Percentiles rank a stretch among this genome's conserved stretches.
These are phyloP conservation scores for Eilema griseolum DNA, from an alignment of 2,888 invertebrate species.

Conservation along the genomic window DNA sequence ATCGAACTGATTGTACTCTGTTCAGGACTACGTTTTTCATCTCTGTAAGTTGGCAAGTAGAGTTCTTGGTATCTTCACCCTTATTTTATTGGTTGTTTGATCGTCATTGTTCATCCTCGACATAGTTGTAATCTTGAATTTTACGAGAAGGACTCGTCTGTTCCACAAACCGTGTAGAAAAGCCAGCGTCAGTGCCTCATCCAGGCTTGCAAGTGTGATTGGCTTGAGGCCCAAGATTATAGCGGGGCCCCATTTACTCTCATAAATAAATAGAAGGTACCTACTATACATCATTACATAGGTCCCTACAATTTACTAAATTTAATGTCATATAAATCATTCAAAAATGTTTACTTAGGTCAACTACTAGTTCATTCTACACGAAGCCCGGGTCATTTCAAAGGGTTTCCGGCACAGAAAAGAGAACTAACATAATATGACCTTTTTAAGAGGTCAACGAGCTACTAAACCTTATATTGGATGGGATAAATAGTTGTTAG, in stretches of 20 bases:
- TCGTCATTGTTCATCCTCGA: too few relatives aligned
- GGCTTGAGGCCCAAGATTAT: too few relatives aligned
- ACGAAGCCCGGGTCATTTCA: slow-evolving; percentile 3
- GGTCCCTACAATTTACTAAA: neutral
- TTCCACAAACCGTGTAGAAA: too few relatives aligned
- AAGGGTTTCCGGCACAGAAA: slow-evolving; percentile 11
- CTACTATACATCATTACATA: neutral
- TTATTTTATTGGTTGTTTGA: too few relatives aligned
- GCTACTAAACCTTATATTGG: slow-evolving; percentile 41
- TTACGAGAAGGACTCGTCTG: too few relatives aligned
- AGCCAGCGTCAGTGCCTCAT: too few relatives aligned
- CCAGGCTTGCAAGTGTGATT: too few relatives aligned
- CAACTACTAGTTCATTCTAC: slow-evolving; percentile 3
- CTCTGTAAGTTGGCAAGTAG: too few relatives aligned
- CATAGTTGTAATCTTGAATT: too few relatives aligned
- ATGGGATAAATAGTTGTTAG: slow-evolving; percentile 36
- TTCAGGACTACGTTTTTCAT: neutral
- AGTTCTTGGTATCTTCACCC: too few relatives aligned
- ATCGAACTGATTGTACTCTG: neutral
- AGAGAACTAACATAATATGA: slow-evolving; percentile 13
- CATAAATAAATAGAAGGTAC: too few relatives aligned
- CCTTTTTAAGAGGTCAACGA: slow-evolving; percentile 37
- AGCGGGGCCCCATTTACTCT: too few relatives aligned
- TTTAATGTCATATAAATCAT: neutral
- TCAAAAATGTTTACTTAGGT: neutral